These are phyloP conservation scores for Microtus oregoni DNA, from an alignment of 2,113 vertebrate species.

Conservation along the genomic window DNA sequence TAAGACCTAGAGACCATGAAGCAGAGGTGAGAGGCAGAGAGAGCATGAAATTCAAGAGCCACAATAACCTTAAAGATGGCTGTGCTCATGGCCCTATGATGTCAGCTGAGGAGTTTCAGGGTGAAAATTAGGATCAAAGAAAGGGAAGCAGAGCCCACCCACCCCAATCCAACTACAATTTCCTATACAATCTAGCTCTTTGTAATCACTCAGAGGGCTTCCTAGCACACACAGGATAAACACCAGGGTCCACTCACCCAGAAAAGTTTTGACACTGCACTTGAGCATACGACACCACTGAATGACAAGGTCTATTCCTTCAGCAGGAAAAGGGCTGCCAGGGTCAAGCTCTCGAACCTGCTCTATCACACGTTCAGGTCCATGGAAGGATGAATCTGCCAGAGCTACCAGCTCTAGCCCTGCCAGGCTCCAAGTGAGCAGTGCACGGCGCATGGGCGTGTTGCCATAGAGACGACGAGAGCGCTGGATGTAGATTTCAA, in stretches of 20 bases:
- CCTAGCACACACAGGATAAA: neutral
- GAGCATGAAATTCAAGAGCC: constrained; percentile 13
- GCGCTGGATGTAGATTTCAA: constrained; percentile 99
- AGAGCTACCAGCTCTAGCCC: constrained; percentile 93
- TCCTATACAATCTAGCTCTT: constrained; percentile 42
- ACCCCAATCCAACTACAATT: neutral
- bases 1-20: constrained; percentile 8
- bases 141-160: neutral
- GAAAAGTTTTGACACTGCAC: constrained; percentile 92
- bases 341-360: constrained; percentile 93
- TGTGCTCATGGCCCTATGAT: neutral
- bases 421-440: constrained; percentile 95
- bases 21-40: neutral
- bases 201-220: constrained; percentile 31
- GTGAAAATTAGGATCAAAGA: constrained; percentile 61
- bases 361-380: constrained; percentile 91
- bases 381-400: constrained; percentile 93
- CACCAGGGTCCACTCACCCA: constrained; percentile 86
- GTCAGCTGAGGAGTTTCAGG: constrained; percentile 49
- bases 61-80: neutral
- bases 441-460: constrained; percentile 96
- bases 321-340: constrained; percentile 93
- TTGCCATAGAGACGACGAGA: constrained; percentile 96
- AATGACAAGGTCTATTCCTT: constrained; percentile 93
- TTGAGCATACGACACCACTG: constrained; percentile 97